Conservation (phyloP, 2,888 invertebrate species). For the Loripinus fragilis region DNA sequence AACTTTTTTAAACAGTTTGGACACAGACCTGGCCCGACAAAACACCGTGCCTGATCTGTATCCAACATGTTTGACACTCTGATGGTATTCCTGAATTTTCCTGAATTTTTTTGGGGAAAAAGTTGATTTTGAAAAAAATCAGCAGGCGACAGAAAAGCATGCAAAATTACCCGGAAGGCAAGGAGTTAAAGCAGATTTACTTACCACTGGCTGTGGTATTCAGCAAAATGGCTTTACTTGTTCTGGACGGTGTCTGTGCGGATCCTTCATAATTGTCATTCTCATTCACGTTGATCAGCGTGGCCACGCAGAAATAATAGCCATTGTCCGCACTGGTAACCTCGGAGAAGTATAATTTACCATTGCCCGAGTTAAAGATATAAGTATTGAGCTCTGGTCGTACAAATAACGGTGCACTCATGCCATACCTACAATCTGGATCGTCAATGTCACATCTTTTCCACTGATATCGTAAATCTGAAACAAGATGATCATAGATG, state of each 20-base stretch:
- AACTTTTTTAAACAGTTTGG: no score
- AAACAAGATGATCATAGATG: no score
- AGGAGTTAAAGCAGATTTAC: no score
- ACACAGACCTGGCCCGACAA: no score
- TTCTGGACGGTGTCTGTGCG: conserved; percentile 59
- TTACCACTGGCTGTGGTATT: conserved; percentile 68
- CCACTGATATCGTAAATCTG: conserved; percentile 86
- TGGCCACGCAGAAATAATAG: conserved; percentile 73
- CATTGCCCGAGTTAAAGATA: conserved; percentile 96
- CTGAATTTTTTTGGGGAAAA: no score
- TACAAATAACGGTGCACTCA: conserved; percentile 84
- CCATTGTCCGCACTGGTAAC: conserved; percentile 89
- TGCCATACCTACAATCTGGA: neutral
- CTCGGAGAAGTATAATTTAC: conserved; percentile 97
- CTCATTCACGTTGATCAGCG: conserved; percentile 61
- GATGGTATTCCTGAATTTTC: no score
- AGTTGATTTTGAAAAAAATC: no score
- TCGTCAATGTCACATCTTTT: conserved; percentile 34
- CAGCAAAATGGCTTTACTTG: conserved; percentile 70
- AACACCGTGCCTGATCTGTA: no score
- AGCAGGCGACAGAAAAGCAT: no score
- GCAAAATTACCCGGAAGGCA: no score
- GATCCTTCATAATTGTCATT: conserved; percentile 70
- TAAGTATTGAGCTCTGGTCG: conserved; percentile 92
- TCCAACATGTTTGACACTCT: no score